phyloP scores from a whole-genome alignment of 2,797 vertebrate species.

The Propithecus perrieri region DNA sequence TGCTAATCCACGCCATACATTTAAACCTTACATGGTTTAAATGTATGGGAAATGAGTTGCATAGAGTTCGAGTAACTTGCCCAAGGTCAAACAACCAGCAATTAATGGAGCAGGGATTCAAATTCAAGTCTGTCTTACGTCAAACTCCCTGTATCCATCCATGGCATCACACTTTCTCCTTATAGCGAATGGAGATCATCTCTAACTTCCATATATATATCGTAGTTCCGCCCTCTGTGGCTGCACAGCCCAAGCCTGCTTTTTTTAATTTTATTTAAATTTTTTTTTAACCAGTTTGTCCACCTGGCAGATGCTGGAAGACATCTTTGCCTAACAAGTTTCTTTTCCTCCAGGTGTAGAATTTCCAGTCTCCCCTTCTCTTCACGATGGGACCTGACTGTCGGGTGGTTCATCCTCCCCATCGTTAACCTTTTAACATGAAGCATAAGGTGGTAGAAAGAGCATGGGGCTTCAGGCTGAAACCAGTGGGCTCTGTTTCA shows the following conservation, averaged over 20 bases:
- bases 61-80: background rate
- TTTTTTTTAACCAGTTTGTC: background rate
- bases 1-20: background rate
- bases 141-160: background rate
- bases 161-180: background rate
- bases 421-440: background rate
- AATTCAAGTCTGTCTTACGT: background rate
- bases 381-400: background rate
- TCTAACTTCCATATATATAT: background rate
- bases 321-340: background rate
- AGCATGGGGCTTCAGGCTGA: background rate
- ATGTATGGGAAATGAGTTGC: background rate
- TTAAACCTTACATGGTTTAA: background rate
- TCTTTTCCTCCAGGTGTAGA: background rate
- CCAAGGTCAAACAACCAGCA: background rate
- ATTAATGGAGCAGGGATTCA: background rate
- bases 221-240: background rate
- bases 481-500: background rate
- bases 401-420: background rate
- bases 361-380: background rate
- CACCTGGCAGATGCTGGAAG: background rate
- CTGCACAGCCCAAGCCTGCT: background rate
- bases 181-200: background rate
- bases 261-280: background rate
- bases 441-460: background rate